These are phyloP conservation scores for Maniola hyperantus DNA, from an alignment of 2,888 invertebrate genomes.

Conservation along the genomic window DNA sequence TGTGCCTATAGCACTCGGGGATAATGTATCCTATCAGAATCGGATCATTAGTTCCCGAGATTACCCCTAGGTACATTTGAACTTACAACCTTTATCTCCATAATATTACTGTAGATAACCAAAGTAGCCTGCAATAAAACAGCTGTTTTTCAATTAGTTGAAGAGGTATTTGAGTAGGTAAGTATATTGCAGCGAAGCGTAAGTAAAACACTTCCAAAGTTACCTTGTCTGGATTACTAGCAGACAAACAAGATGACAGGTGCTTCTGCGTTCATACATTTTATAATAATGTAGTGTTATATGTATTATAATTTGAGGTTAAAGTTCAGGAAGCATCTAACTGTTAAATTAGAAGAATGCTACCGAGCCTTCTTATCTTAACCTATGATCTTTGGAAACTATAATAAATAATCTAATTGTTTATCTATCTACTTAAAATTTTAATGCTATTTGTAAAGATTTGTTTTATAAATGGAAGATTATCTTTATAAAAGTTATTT, in stretches of 20 bases:
- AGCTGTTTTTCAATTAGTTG: too few species aligned
- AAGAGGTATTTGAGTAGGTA: too few species aligned
- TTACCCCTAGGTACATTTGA: too few species aligned
- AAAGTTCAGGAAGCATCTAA: conserved; percentile 35
- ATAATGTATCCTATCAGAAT: too few species aligned
- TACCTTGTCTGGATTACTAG: conserved; percentile 19
- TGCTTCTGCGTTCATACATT: conserved; percentile 28
- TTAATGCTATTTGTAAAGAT: conserved; percentile 6
- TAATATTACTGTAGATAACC: too few species aligned
- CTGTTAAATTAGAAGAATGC: conserved; percentile 20
- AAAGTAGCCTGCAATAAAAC: too few species aligned
- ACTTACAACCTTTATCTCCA: too few species aligned
- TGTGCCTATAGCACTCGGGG: too few species aligned
- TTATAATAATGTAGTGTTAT: background rate
- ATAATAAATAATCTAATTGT: conserved; percentile 3
- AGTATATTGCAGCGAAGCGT: background rate
- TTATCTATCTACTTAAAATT: background rate
- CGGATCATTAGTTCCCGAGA: too few species aligned
- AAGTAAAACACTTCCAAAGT: conserved; percentile 1
- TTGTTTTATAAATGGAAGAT: background rate
- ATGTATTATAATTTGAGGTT: conserved; percentile 28
- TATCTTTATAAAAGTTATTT: background rate
- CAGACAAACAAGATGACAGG: conserved; percentile 30
- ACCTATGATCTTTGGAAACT: conserved; percentile 1
- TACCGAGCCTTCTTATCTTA: conserved; percentile 14